These are phyloP conservation scores for Orthosia gothica DNA, from an alignment of 2,888 invertebrate species.

Conservation along the genomic window DNA sequence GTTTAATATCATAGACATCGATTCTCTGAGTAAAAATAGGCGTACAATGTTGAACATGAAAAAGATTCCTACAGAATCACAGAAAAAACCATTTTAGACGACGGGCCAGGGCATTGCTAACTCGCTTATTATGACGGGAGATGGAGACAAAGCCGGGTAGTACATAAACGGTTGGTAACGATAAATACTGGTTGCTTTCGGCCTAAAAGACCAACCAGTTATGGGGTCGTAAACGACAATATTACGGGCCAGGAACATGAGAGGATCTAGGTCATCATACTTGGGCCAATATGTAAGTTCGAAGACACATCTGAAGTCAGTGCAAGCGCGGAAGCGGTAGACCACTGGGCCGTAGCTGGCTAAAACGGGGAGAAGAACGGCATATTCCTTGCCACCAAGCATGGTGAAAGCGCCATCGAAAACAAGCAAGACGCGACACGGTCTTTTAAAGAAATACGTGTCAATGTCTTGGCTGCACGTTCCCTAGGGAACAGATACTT, in stretches of 20 bases:
- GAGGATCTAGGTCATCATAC: background rate
- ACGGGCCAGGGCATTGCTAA: background rate
- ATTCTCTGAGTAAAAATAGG: conserved; percentile 13
- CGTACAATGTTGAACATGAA: background rate
- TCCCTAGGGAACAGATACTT: conserved; percentile 65
- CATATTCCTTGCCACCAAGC: conserved; percentile 26
- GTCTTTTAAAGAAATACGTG: conserved; percentile 25
- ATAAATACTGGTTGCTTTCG: conserved; percentile 6
- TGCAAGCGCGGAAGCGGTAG: conserved; percentile 24
- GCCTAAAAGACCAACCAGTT: background rate
- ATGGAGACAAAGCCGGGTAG: background rate
- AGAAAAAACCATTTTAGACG: conserved; percentile 1
- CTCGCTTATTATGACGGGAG: background rate
- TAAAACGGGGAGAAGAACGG: conserved; percentile 26
- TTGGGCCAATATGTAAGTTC: conserved; percentile 12
- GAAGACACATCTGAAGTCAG: conserved; percentile 23
- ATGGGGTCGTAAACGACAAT: conserved; percentile 21
- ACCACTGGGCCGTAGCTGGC: conserved; percentile 28
- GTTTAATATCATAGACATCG: conserved; percentile 33
- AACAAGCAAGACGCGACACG: conserved; percentile 38
- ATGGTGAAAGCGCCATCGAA: conserved; percentile 30
- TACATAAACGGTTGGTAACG: conserved; percentile 20
- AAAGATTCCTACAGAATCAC: conserved; percentile 19
- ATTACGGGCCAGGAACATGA: background rate
- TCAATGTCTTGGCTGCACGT: conserved; percentile 23